Evolutionary conservation across 2,113 vertebrate genomes (phyloP).

Genomic region (Petaurus breviceps): DNA sequence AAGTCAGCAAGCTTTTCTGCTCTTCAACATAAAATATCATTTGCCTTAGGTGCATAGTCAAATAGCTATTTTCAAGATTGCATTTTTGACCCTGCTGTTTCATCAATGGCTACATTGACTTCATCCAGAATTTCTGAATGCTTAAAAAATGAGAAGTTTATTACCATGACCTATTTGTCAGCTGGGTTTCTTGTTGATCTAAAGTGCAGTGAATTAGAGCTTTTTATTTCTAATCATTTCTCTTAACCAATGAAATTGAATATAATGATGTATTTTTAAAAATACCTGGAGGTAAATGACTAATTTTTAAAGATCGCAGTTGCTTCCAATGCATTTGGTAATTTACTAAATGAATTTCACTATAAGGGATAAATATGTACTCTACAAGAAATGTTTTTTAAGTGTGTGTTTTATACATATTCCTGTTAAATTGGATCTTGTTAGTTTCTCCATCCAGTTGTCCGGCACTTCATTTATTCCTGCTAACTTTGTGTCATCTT

Average conservation of each 20-base stretch:
- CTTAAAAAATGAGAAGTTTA: conserved; percentile 20
- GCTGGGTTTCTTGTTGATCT: conserved; percentile 40
- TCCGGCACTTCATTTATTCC: neutral
- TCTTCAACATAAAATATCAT: neutral
- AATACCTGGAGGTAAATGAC: conserved; percentile 19
- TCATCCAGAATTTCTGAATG: conserved; percentile 32
- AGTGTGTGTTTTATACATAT: conserved; percentile 25
- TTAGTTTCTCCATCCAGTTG: neutral
- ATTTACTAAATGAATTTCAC: conserved; percentile 49
- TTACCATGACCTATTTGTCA: conserved; percentile 11
- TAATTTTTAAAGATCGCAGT: conserved; percentile 5
- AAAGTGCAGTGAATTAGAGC: conserved; percentile 10
- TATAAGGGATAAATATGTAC: neutral
- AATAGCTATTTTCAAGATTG: neutral
- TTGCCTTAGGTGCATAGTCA: neutral
- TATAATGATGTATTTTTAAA: conserved; percentile 42
- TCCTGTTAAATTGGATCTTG: conserved; percentile 27
- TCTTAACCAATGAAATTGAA: conserved; percentile 17
- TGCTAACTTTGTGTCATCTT: neutral
- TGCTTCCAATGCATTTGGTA: conserved; percentile 42
- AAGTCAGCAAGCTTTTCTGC: neutral
- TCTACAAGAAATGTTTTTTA: conserved; percentile 31
- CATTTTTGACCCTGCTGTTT: neutral
- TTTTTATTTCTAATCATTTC: conserved; percentile 38
- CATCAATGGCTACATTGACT: neutral